Base-by-base conservation (phyloP, 2,888 invertebrate genomes). In the Oscheius sp. region DNA sequence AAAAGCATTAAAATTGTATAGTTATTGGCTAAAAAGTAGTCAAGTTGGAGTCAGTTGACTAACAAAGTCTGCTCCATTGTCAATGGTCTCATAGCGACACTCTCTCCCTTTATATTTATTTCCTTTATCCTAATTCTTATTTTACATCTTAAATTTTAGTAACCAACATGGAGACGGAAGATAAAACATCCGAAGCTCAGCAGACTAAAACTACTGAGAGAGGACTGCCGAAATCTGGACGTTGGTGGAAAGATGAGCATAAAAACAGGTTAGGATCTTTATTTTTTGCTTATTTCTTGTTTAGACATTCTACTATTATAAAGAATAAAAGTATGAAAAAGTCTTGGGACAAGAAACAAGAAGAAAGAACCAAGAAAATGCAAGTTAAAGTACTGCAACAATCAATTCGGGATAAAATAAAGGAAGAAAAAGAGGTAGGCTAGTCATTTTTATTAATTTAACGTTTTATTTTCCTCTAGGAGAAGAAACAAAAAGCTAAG, bases 281-380 rank as follows among this genome's bases (percentile, higher is more conserved):
- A 6, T 29, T 31, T 3, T 17, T 27, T 17, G 20, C 34, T 55
- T 15, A 29, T 31, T 12, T 23, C 3, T 25, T 17, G 61, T 72
- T 34, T 42, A 75, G 82, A 65, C 75, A 78, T 58, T 71, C 78
- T 4, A 58, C 69, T 29, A 76, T 79, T 42, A 71, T 75, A 70
- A 82, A 81, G 52, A 73, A 70, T 52, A 83, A 80, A 33, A 74
- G 65, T 10, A 10, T 70, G 57, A 70, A 70, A 57, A 61, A 81
- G 20, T 71, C 76, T 10, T 84, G 82, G 83, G 72, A 79, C 25
- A 75, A 74, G 61, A 84, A 84, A 45, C 82, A 82, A 82, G 76
- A 73, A 57, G 65, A 66, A 55, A 79, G 79, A 65, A 75, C 76
- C 34, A 74, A 73, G 39, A 71, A 78, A 27, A 66, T 74, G 39